phyloP scores from a whole-genome alignment of 2,888 invertebrate genomes.

The Adineta ricciae region DNA sequence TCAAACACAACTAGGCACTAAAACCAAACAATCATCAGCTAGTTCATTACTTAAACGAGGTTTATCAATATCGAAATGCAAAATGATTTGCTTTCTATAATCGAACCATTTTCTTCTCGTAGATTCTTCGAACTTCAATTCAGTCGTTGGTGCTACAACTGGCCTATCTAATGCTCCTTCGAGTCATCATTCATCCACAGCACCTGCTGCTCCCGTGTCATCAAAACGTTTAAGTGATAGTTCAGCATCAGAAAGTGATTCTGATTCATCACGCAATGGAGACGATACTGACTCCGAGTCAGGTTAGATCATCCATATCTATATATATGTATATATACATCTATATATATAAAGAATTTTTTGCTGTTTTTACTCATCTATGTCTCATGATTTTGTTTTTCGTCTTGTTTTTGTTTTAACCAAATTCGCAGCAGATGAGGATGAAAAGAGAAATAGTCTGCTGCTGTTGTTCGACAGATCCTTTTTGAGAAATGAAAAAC shows the following conservation, averaged over 20 bases:
- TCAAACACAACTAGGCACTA: constrained; percentile 10
- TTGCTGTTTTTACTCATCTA: neutral
- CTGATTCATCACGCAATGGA: constrained; percentile 20
- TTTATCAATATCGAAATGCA: neutral
- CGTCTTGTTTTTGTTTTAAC: neutral
- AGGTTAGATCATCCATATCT: neutral
- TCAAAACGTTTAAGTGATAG: neutral
- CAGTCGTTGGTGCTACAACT: neutral
- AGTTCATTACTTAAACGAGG: neutral
- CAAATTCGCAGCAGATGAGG: neutral
- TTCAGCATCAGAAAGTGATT: constrained; percentile 1
- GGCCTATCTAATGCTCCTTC: neutral
- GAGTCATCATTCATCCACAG: too few relatives aligned
- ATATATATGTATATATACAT: neutral
- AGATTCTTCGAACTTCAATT: neutral
- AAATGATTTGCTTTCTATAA: neutral
- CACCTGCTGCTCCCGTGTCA: neutral
- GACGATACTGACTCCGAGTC: constrained; percentile 14
- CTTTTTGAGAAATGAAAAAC: neutral
- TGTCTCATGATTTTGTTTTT: neutral
- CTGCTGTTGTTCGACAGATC: constrained; percentile 6
- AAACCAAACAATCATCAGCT: neutral
- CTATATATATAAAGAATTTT: neutral
- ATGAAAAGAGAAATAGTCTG: constrained; percentile 12
- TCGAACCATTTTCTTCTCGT: neutral